Evolutionary conservation across 1,140 invertebrate species (phyloP).

Genomic region (Argopecten irradians): DNA sequence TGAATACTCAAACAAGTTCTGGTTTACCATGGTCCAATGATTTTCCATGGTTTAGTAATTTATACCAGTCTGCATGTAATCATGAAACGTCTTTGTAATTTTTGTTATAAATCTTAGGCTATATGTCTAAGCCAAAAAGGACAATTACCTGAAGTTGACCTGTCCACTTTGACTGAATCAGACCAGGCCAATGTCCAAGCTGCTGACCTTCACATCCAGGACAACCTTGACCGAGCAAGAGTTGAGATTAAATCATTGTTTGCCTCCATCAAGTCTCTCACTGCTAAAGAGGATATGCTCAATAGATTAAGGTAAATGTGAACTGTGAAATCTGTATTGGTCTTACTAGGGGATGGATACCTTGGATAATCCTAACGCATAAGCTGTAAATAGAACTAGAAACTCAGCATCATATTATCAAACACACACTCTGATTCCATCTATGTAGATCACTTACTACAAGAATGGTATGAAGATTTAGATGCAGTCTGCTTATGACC

Average conservation of each 20-base stretch:
- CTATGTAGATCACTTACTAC: no score
- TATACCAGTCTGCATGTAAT: background rate
- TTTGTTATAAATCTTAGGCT: constrained; percentile 26
- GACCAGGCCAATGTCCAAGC: background rate
- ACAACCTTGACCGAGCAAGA: constrained; percentile 51
- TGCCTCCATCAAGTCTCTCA: constrained; percentile 53
- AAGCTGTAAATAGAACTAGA: no score
- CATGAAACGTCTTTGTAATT: background rate
- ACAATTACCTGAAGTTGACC: background rate
- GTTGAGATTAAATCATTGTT: constrained; percentile 52
- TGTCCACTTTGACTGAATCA: background rate
- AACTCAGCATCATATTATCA: no score
- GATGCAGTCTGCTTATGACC: no score
- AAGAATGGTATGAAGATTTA: no score
- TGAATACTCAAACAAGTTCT: no score
- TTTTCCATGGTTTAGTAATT: no score
- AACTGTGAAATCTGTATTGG: no score
- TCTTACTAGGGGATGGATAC: no score
- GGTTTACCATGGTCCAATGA: no score
- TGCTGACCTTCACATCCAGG: background rate
- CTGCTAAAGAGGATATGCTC: constrained; percentile 67
- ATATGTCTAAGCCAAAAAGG: background rate
- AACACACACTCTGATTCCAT: no score
- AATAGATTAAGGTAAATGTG: constrained; percentile 66
- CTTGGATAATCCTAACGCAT: no score